Base-by-base conservation (phyloP, 2,888 invertebrate genomes). In the Teleogryllus oceanicus region DNA sequence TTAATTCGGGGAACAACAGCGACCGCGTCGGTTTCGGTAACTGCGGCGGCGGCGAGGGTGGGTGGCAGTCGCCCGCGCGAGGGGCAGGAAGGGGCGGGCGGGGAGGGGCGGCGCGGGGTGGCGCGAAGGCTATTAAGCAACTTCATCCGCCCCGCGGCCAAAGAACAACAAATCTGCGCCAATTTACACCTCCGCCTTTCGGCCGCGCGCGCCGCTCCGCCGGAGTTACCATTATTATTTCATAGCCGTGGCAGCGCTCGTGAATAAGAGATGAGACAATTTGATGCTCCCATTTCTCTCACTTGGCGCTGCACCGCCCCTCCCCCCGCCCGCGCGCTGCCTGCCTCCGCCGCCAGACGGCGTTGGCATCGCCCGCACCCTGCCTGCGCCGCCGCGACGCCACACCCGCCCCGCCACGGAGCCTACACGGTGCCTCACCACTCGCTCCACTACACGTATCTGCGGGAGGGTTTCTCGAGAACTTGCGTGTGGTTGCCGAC, bases 241-340 rank as follows among this genome's bases (percentile, higher is more conserved):
- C 62, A 62, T 62, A 13, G 62, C 62, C 62, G 62, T n/a, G 62
- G 62, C 62, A n/a, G 13, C 62, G 62, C 62, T 62, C 62, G 62
- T 62, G 62, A 62, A 62, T 62, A 62, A 62, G 62, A 62, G 62
- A 62, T 62, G 62, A 62, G 62, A 62, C 62, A 62, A 62, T 62
- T 62, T 62, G 62, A 62, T 62, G 62, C 62, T n/a, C 16, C 62
- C n/a, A 62, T 62, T 62, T 62, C 62, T 62, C 62, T 62, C 62
- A 18, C 16, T 62, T 62, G 62, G 13, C 62, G 62, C 16, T 13
- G 62, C 62, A 10, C 13, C 62, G 11, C 13, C 13, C 24, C 24
- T 2, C 24, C 24, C 2, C 24, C 2, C 24, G 24, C 24, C 24
- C 24, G 2, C 24, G 24, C 24, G 2, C 24, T 24, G 24, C 24